Base-by-base conservation (phyloP, 2,888 invertebrate genomes). In the Agrotis ipsilon region DNA sequence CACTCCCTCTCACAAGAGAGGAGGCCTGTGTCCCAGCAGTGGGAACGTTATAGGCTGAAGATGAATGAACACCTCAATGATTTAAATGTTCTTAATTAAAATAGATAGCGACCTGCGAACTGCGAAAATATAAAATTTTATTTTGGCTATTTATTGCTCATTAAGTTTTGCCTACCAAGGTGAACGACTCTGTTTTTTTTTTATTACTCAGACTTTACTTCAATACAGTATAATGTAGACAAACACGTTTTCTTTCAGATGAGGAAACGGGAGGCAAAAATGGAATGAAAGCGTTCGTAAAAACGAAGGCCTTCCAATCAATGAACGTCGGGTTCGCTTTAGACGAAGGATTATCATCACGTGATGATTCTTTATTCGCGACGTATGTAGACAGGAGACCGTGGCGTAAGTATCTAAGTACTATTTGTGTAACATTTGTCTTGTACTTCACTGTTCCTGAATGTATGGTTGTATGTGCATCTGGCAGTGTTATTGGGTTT, bases 281-380 rank as follows among this genome's bases (percentile, higher is more conserved):
- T 18, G 98, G 99, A 19, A 98, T 99, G 97, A 93, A 95, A 70
- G 90, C 96, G 21, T 98, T 98, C 94, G 94, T 98, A 0, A 90
- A 97, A 52, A 97, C 97, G 0, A 93, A 97, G 5, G 97, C 97
- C 24, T 99, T 98, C 90, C 96, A 96, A 82, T 93, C 96, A 0
- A 92, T 99, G 72, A 98, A 99, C 88, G 94, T 98, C 64, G 98
- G 98, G 0, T 98, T 98, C 91, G 97, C 97, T 0, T 89, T 99
- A 68, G 99, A 99, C 89, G 99, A 99, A 94, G 99, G 99, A 0
- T 89, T 97, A 72, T 96, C 97, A 0, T 97, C 97, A 75, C 1
- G 2, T 0, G 96, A 93, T 48, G 96, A 97, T 0, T 95, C 94
- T 1, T 97, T 97, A 83, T 91, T 96, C 0, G 94, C 97, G 0